Evolutionary conservation across 2,888 invertebrate genomes (phyloP).

Genomic region (Cistogaster globosa): DNA sequence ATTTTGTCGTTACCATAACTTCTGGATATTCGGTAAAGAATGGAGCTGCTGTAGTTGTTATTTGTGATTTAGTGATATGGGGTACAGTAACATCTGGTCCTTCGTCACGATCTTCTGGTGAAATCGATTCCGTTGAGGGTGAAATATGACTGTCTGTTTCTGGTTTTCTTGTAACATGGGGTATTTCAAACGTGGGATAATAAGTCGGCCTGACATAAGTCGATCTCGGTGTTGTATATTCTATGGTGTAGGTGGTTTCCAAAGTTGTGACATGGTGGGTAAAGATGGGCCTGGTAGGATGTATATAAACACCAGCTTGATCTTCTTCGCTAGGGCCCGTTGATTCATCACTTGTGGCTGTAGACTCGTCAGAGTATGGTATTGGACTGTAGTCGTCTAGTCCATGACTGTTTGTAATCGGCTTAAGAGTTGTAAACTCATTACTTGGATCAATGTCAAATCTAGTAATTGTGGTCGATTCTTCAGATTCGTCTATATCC

Average conservation of each 20-base stretch:
- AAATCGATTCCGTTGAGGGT: conserved; percentile 50
- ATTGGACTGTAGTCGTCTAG: conserved; percentile 74
- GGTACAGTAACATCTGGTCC: conserved; percentile 67
- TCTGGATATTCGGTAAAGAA: conserved; percentile 83
- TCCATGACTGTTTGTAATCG: conserved; percentile 73
- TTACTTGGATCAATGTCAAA: conserved; percentile 75
- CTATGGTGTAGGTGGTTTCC: conserved; percentile 78
- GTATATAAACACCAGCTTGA: conserved; percentile 72
- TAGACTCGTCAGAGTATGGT: conserved; percentile 67
- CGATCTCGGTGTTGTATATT: conserved; percentile 75
- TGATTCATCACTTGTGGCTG: conserved; percentile 54
- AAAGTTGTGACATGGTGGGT: conserved; percentile 80
- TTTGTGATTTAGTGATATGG: conserved; percentile 74
- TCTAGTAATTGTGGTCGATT: conserved; percentile 77
- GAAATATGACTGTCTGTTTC: conserved; percentile 69
- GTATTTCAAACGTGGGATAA: conserved; percentile 66
- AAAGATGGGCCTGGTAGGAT: conserved; percentile 76
- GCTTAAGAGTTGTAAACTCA: conserved; percentile 76
- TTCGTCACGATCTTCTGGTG: conserved; percentile 71
- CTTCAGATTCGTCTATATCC: conserved; percentile 76
- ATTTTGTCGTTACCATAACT: conserved; percentile 79
- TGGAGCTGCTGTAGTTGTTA: conserved; percentile 81
- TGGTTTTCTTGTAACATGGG: conserved; percentile 53
- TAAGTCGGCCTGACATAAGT: conserved; percentile 61
- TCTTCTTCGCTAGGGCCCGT: conserved; percentile 77